Percentiles rank a stretch among this genome's conserved stretches.
Evolutionary conservation across 2,797 vertebrate genomes (phyloP).

Genomic region (Pipistrellus nathusii): DNA sequence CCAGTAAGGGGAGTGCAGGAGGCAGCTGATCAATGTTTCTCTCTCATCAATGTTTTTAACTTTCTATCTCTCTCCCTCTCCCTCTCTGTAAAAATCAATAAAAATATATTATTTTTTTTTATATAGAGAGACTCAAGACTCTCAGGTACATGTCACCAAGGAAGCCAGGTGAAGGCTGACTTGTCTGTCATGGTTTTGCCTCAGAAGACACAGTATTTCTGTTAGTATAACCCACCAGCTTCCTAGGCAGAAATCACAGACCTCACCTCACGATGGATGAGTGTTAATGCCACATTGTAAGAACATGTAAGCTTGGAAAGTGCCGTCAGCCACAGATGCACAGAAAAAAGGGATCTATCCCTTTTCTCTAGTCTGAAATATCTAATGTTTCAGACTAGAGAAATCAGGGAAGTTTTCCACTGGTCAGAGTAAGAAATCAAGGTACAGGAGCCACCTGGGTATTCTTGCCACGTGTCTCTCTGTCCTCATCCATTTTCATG

Average conservation of each 20-base stretch:
- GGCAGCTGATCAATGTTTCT: too few species aligned
- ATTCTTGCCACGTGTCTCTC: background rate
- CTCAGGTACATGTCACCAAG: background rate
- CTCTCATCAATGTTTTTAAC: too few species aligned
- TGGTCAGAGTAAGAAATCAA: background rate
- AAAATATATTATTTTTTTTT: too few species aligned
- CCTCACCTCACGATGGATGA: background rate
- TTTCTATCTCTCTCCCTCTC: too few species aligned
- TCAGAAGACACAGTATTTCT: background rate
- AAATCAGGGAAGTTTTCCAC: background rate
- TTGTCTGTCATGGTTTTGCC: background rate
- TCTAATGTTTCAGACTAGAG: background rate
- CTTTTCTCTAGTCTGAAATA: too few species aligned
- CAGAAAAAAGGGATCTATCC: background rate
- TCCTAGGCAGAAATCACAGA: background rate
- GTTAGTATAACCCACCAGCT: background rate
- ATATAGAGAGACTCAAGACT: background rate
- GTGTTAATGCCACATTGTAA: background rate
- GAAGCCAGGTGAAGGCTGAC: background rate
- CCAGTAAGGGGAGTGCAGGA: too few species aligned
- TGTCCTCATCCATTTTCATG: background rate
- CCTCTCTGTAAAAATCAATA: too few species aligned
- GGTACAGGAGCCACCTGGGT: background rate
- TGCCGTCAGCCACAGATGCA: background rate
- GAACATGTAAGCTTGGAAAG: background rate